Evolutionary conservation across 1,140 invertebrate genomes (phyloP).

Genomic region (Aphelenchoides fujianensis): DNA sequence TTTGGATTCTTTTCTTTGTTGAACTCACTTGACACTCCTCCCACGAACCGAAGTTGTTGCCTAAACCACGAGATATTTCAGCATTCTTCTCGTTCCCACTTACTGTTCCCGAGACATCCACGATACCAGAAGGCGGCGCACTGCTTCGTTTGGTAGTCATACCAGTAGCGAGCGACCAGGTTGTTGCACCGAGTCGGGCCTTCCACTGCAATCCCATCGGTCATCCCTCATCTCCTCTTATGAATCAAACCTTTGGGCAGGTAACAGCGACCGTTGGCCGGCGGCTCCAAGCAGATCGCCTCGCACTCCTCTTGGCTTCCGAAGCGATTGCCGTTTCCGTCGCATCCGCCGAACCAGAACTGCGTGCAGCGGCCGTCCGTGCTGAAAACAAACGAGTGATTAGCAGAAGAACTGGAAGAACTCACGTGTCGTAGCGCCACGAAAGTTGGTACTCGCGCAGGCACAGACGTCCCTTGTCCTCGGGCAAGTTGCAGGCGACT

Average conservation of each 20-base stretch:
- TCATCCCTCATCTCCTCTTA: too few species aligned
- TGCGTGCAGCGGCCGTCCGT: conserved; percentile 72
- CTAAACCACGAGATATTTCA: neutral
- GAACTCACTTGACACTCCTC: conserved; percentile 72
- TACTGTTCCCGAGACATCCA: conserved; percentile 74
- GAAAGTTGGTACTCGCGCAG: conserved; percentile 68
- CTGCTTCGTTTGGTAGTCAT: conserved; percentile 70
- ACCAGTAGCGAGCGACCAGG: conserved; percentile 71
- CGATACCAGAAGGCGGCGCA: conserved; percentile 77
- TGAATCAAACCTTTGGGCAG: too few species aligned
- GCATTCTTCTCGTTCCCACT: neutral
- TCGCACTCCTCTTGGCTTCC: conserved; percentile 80
- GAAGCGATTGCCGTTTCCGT: conserved; percentile 79
- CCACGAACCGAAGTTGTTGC: conserved; percentile 76
- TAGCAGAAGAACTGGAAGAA: too few species aligned
- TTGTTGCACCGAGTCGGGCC: conserved; percentile 54
- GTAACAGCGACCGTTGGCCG: conserved; percentile 71
- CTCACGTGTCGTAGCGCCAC: conserved; percentile 86
- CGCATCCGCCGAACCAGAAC: conserved; percentile 81
- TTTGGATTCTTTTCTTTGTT: neutral
- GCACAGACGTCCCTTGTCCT: conserved; percentile 43
- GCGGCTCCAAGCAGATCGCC: conserved; percentile 77
- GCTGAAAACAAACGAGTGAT: too few species aligned
- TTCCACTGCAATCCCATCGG: too few species aligned
- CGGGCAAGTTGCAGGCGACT: conserved; percentile 43